These are phyloP conservation scores for Archaeoteleia sp. DNA, from an alignment of 2,888 invertebrate genomes.

Conservation along the genomic window DNA sequence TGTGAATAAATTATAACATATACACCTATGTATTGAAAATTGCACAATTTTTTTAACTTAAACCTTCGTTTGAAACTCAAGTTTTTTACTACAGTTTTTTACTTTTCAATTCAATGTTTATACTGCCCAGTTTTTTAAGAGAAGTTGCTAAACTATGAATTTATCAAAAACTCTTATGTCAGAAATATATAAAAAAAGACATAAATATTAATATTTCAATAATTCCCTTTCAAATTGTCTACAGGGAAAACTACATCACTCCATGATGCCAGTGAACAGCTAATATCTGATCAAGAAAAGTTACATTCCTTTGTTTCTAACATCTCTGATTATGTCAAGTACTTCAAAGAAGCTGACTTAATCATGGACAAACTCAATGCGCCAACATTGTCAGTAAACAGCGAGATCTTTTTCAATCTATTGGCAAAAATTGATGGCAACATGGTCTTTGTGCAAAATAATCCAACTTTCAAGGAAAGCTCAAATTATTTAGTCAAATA, in stretches of 20 bases:
- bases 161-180: no score
- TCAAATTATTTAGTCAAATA: constrained; percentile 88
- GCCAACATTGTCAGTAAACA: constrained; percentile 87
- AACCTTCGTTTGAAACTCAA: no score
- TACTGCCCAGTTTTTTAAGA: no score
- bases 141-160: no score
- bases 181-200: no score
- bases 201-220: no score
- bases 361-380: constrained; percentile 87
- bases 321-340: constrained; percentile 86
- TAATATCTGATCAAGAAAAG: constrained; percentile 91
- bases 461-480: constrained; percentile 91
- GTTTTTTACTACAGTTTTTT: no score
- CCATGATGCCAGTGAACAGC: constrained; percentile 92
- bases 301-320: constrained; percentile 87
- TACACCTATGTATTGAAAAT: no score
- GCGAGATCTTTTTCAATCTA: constrained; percentile 87
- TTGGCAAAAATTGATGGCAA: constrained; percentile 91
- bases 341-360: constrained; percentile 90
- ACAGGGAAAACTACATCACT: constrained; percentile 88
- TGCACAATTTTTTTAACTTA: no score
- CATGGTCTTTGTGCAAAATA: constrained; percentile 86
- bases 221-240: no score
- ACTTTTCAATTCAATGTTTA: no score
- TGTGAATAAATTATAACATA: no score